Percentiles rank a stretch among this genome's conserved stretches.
Conservation (phyloP, 2,888 invertebrate species). For the Polyommatus icarus region DNA sequence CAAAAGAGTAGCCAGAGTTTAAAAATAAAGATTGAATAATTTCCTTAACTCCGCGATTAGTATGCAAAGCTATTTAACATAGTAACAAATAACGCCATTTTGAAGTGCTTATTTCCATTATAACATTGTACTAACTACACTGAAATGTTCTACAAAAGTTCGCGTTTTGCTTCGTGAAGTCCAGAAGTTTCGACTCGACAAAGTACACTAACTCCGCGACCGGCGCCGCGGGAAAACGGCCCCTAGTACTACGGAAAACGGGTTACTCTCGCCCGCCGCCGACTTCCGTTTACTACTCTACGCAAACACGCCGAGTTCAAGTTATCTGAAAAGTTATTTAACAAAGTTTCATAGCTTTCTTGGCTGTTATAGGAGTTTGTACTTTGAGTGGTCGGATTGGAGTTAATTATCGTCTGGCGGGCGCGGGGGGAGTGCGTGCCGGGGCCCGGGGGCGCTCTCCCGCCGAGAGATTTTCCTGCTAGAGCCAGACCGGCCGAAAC, state of each 20-base stretch:
- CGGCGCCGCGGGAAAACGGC: constrained; percentile 78
- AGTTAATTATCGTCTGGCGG: constrained; percentile 65
- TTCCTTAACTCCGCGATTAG: constrained; percentile 35
- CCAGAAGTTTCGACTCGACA: constrained; percentile 73
- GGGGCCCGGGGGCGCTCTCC: constrained; percentile 64
- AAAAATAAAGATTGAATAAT: constrained; percentile 6
- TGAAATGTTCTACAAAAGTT: constrained; percentile 81
- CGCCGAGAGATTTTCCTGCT: constrained; percentile 80
- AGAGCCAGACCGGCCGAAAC: constrained; percentile 73
- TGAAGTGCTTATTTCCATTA: constrained; percentile 81
- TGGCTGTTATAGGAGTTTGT: constrained; percentile 63
- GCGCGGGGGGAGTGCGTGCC: constrained; percentile 55
- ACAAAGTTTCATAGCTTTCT: constrained; percentile 81
- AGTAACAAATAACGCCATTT: constrained; percentile 78
- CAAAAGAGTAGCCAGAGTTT: not conserved
- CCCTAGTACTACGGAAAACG: constrained; percentile 78
- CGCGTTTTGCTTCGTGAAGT: constrained; percentile 81
- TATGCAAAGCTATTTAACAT: constrained; percentile 63
- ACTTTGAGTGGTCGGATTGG: constrained; percentile 62
- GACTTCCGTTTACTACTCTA: constrained; percentile 77
- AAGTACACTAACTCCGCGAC: constrained; percentile 71
- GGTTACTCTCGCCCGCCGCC: constrained; percentile 76
- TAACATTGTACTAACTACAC: constrained; percentile 81
- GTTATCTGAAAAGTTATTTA: constrained; percentile 82
- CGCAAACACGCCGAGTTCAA: constrained; percentile 77